Base-by-base conservation (phyloP, 2,113 vertebrate genomes). In the Festucalex cinctus region DNA sequence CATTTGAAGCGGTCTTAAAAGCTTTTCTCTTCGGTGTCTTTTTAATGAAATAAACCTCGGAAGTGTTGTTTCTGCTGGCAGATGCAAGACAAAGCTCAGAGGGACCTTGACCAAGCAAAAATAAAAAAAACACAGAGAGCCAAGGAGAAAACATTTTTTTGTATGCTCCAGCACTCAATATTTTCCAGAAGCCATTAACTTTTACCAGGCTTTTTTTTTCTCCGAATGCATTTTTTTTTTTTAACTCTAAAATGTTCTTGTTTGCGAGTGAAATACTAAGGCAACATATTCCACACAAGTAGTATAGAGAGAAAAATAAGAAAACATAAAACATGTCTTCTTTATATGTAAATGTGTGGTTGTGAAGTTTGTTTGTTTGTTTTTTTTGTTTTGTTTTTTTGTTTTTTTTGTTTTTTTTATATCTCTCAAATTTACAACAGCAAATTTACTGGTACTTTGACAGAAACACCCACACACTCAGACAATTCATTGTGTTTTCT, bases 31-130 rank as follows among this genome's bases (percentile, higher is more conserved):
- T 71, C 74, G 71, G 80, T 56, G 22, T 82, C 83, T 77, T 70
- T 85, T 78, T 83, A 87, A 90, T 88, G 80, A 89, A 87, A 73
- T 78, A 70, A 70, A 79, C 79, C 74, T 82, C 84, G 76, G 87
- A 89, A 86, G 83, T 76, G 63, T 81, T 81, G 82, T 86, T 85
- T 87, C 73, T 35, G 32, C 71, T 83, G 79, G 81, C 85, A 86
- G 74, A 81, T 82, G 76, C 65, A 68, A 73, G 70, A 74, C 72
- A 71, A 70, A 39, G 60, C 83, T 79, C 71, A 1, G 68, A 77
- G 80, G 74, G 70, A 73, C 79, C 73, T 83, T 81, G 75, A 80
- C 79, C 75, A 71, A 66, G 74, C 73, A 65, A 79, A 71, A 85
- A 78, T 19, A 46, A 46, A 46, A 16, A 44, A 41, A 69, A 82